phyloP scores from a whole-genome alignment of 64 coral and sea anemone genomes.

The Actinia tenebrosa region DNA sequence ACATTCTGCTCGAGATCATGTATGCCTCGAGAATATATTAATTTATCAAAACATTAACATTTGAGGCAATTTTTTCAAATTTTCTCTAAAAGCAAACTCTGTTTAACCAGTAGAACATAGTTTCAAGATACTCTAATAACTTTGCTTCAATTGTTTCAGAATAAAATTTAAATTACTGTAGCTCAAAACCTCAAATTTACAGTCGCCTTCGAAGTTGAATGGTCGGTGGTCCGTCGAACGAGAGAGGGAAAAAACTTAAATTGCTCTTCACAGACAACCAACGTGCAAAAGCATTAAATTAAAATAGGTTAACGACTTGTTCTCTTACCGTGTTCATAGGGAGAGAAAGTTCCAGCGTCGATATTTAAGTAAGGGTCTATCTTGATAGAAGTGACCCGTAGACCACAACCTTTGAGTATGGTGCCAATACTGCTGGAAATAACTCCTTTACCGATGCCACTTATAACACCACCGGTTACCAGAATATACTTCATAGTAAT shows the following conservation, averaged over 20 bases:
- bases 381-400: constrained; percentile 87
- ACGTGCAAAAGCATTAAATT: background rate
- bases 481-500: constrained; percentile 91
- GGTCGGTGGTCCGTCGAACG: too few relatives aligned
- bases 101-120: too few relatives aligned
- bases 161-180: too few relatives aligned
- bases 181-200: too few relatives aligned
- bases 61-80: too few relatives aligned
- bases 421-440: constrained; percentile 93
- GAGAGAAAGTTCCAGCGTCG: constrained; percentile 88
- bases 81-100: too few relatives aligned
- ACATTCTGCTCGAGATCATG: too few relatives aligned
- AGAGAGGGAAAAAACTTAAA: background rate
- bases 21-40: too few relatives aligned
- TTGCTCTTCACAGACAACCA: background rate
- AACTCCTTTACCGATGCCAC: constrained; percentile 92
- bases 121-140: too few relatives aligned
- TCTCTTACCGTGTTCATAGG: constrained; percentile 78
- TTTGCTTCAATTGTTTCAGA: too few relatives aligned
- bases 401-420: constrained; percentile 72
- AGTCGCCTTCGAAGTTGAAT: too few relatives aligned
- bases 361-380: constrained; percentile 95
- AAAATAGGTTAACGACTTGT: background rate
- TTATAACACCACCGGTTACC: constrained; percentile 96
- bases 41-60: too few relatives aligned